Evolutionary conservation across 2,797 vertebrate species (phyloP).

Genomic region (Steatocranus sp.): DNA sequence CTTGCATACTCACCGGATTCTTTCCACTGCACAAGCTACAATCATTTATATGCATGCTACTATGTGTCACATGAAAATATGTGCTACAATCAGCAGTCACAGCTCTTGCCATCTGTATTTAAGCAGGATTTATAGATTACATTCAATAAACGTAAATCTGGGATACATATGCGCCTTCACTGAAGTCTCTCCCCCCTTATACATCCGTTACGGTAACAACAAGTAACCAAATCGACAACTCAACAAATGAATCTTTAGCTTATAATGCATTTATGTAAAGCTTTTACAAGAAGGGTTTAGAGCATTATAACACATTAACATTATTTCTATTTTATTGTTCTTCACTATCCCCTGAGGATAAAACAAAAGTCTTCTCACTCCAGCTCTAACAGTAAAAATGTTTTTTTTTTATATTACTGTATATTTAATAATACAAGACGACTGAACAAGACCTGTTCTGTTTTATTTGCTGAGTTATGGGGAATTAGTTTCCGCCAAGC

Average conservation of each 20-base stretch:
- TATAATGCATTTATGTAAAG: neutral
- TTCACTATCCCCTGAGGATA: neutral
- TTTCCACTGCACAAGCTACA: neutral
- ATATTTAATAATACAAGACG: neutral
- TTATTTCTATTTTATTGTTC: neutral
- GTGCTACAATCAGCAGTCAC: neutral
- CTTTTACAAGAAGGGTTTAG: neutral
- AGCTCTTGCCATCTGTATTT: conserved; percentile 11
- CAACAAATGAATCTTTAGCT: neutral
- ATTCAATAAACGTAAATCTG: conserved; percentile 22
- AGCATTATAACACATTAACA: neutral
- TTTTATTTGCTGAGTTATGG: neutral
- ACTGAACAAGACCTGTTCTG: neutral
- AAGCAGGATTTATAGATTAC: conserved; percentile 37
- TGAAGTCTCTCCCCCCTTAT: neutral
- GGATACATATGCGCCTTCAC: neutral
- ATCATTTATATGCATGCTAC: neutral
- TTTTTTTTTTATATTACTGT: neutral
- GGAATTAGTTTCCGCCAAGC: neutral
- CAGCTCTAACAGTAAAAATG: neutral
- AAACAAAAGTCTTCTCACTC: neutral
- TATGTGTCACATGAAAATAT: conserved; percentile 6
- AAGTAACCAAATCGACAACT: neutral
- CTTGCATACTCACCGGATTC: neutral
- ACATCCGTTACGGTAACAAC: neutral